Base-by-base conservation (phyloP, 2,888 invertebrate genomes). In the Glomeris marginata region DNA sequence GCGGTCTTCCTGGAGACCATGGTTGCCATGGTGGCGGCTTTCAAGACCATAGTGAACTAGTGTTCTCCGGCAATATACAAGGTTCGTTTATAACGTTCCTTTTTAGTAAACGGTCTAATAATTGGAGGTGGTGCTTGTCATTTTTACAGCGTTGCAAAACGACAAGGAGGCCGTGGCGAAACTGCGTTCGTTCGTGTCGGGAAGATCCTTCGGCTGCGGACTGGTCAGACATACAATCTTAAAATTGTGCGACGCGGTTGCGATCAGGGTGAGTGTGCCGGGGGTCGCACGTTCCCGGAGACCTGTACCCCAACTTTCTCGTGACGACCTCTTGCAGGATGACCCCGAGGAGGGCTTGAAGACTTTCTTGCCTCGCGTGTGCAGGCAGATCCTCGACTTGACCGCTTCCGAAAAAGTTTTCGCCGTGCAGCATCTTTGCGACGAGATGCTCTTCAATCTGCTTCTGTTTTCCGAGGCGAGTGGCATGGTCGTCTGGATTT, bases 191-290 rank as follows among this genome's bases (percentile, higher is more conserved):
- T 90, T 85, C 64, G 62, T 71, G 0, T 78, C 77, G 0, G 77
- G 77, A 47, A 76, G 78, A 28, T 78, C 85, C n/a, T 76, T 85
- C 57, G 91, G 91, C 64, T 80, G 81, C 0, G 80, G 80, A 59
- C 82, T 90, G 0, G 81, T 87, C 1, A 90, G 88, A 0, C 79
- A 79, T 62, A 75, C 85, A 63, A 77, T 84, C 1, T 84, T 82
- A 0, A 76, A 78, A 10, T 67, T 90, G 52, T 75, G 84, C 53
- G 75, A 78, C 50, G 67, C 72, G 34, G 71, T 70, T 50, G 66
- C 70, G 36, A 70, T 37, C 38, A 44, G 47, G 28, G 36, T 41
- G 8, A 21, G 47, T 28, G 34, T 28, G 28, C 28, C 28, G 28
- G 3, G 3, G 28, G 4, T 8, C 28, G 28, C 28, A n/a, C 28